A percentile compares a stretch with the other conserved stretches of the same genome.
Conservation (phyloP, 2,113 vertebrate species). For the Actenoides lindsayi region DNA sequence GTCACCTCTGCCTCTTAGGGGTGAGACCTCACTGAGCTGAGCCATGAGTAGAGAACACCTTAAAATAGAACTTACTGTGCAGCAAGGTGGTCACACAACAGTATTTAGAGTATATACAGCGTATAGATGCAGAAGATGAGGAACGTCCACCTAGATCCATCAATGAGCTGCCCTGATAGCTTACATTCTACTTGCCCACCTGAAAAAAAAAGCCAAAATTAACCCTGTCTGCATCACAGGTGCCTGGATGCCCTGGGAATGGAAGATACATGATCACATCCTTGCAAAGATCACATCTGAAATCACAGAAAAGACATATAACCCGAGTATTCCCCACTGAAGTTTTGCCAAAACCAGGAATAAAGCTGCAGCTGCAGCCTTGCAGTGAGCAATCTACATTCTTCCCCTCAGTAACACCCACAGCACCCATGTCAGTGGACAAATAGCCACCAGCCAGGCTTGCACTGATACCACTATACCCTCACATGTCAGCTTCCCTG, state of each 20-base stretch:
- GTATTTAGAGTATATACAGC: too few relatives aligned
- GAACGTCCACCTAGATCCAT: not conserved
- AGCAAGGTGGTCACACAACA: not conserved
- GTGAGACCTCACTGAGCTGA: not conserved
- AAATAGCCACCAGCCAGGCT: not conserved
- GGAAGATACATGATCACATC: rapidly evolving
- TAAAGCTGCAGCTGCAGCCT: not conserved
- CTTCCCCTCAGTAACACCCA: not conserved
- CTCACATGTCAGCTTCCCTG: not conserved
- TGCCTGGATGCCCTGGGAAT: not conserved
- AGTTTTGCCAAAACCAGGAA: not conserved
- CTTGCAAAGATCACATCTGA: not conserved
- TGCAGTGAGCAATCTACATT: rapidly evolving
- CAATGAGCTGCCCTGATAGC: not conserved
- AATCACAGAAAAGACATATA: not conserved
- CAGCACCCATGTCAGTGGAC: rapidly evolving
- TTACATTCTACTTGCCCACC: not conserved
- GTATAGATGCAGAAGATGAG: not conserved
- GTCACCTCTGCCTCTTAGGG: not conserved
- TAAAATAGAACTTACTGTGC: not conserved
- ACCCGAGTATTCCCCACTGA: not conserved
- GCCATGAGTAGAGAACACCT: not conserved
- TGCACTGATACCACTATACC: not conserved
- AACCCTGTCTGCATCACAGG: rapidly evolving
- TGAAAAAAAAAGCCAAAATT: not conserved